A percentile compares a stretch with the other conserved stretches of the same genome.
These are phyloP conservation scores for Byasa hedistus DNA, from an alignment of 2,888 invertebrate genomes.

Conservation along the genomic window DNA sequence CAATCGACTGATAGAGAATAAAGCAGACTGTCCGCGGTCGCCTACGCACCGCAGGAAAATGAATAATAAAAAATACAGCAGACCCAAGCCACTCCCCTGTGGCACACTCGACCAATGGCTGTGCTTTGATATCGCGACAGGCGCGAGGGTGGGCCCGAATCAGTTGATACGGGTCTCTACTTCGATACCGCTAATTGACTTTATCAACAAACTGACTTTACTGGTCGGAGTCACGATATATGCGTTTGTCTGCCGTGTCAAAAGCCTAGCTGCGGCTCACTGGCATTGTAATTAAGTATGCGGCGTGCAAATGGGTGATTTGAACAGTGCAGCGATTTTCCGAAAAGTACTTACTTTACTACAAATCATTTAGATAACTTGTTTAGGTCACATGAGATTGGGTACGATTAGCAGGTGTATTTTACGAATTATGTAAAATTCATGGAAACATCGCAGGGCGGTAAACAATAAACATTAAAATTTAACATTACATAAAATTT, in stretches of 20 bases:
- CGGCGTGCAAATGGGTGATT: constrained; percentile 67
- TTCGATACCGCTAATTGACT: constrained; percentile 79
- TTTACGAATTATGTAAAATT: not conserved
- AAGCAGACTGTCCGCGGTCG: constrained; percentile 61
- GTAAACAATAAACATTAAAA: too few relatives aligned
- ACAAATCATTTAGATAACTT: constrained; percentile 30
- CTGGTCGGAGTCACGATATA: constrained; percentile 78
- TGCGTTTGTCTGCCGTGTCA: constrained; percentile 76
- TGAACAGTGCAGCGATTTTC: constrained; percentile 43
- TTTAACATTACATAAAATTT: too few relatives aligned
- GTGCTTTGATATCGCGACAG: constrained; percentile 53
- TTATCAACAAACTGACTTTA: constrained; percentile 80
- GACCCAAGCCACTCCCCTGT: constrained; percentile 69
- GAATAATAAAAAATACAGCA: constrained; percentile 69
- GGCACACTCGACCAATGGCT: constrained; percentile 66
- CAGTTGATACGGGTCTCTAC: constrained; percentile 75
- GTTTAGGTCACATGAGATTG: constrained; percentile 24
- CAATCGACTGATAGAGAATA: constrained; percentile 77
- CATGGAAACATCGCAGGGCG: too few relatives aligned
- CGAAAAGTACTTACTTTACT: constrained; percentile 29
- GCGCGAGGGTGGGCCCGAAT: constrained; percentile 70
- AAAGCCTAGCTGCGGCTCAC: constrained; percentile 75
- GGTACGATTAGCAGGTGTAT: not conserved
- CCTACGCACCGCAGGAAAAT: constrained; percentile 69
- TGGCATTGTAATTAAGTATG: constrained; percentile 71